Evolutionary conservation across 2,888 invertebrate species (phyloP).

Genomic region (Dryadula phaetusa): DNA sequence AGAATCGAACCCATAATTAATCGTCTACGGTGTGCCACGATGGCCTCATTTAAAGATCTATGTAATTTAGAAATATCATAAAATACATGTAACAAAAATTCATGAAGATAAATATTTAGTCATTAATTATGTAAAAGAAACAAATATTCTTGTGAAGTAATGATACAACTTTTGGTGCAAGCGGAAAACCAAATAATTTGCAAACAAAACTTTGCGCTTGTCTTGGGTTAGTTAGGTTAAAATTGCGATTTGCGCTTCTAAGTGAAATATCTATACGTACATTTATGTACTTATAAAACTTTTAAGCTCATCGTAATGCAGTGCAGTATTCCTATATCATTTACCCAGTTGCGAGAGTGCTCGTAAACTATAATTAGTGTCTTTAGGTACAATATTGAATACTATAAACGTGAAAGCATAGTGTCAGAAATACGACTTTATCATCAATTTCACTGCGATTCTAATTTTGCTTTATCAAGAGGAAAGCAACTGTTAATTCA

Average conservation of each 20-base stretch:
- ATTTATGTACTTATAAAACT: slow-evolving; percentile 1
- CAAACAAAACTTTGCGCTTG: background rate
- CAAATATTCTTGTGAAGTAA: background rate
- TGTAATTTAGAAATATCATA: too few relatives aligned
- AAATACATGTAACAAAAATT: background rate
- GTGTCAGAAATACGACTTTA: background rate
- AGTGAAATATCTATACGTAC: slow-evolving; percentile 1
- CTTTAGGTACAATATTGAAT: slow-evolving; percentile 3
- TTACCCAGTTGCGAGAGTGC: slow-evolving; percentile 25
- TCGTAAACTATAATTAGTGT: slow-evolving; percentile 30
- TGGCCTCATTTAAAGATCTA: too few relatives aligned
- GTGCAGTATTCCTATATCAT: slow-evolving; percentile 19
- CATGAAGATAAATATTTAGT: background rate
- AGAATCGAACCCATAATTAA: too few relatives aligned
- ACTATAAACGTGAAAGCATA: background rate
- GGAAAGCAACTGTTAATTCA: too few relatives aligned
- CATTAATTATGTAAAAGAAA: background rate
- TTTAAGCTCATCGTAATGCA: slow-evolving; percentile 11
- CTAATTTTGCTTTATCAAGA: background rate
- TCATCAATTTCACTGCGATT: background rate
- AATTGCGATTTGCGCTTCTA: slow-evolving; percentile 5
- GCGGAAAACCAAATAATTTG: background rate
- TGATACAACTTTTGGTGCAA: background rate
- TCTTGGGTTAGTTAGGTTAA: slow-evolving; percentile 1
- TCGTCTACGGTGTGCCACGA: too few relatives aligned